These are phyloP conservation scores for Porites lutea DNA, from an alignment of 64 coral and sea anemone genomes.

Conservation along the genomic window DNA sequence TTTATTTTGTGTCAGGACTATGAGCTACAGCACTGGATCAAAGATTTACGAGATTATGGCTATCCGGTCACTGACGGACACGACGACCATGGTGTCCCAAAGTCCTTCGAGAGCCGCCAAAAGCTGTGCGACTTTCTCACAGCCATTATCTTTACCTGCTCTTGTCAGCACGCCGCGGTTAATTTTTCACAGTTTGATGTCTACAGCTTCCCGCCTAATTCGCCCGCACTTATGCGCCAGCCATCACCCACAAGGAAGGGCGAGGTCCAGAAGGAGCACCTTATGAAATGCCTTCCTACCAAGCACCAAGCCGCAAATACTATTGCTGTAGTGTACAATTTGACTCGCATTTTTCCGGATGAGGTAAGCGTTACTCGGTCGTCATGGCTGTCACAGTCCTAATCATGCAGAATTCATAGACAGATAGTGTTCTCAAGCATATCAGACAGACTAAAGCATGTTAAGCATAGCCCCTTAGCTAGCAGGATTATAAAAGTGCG, in stretches of 20 bases:
- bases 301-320: constrained; percentile 69
- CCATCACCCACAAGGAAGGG: constrained; percentile 84
- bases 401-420: too few relatives aligned
- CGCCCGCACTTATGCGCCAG: constrained; percentile 76
- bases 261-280: constrained; percentile 37
- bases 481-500: too few relatives aligned
- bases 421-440: too few relatives aligned
- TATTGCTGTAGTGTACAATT: constrained; percentile 76
- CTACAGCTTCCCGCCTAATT: constrained; percentile 82
- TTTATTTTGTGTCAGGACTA: too few relatives aligned
- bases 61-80: constrained; percentile 50
- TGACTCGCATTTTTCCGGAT: too few relatives aligned
- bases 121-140: constrained; percentile 61
- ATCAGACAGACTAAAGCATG: too few relatives aligned
- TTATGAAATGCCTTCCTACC: constrained; percentile 77
- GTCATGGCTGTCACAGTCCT: too few relatives aligned
- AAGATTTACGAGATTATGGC: constrained; percentile 80
- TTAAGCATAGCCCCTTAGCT: too few relatives aligned
- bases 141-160: constrained; percentile 80
- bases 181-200: constrained; percentile 88
- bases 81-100: constrained; percentile 69
- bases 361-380: too few relatives aligned
- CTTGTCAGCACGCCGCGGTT: constrained; percentile 87
- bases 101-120: constrained; percentile 40
- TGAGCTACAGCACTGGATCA: constrained; percentile 85